A percentile compares a stretch with the other conserved stretches of the same genome.
Evolutionary conservation across 2,888 invertebrate species (phyloP).

Genomic region (Pocota personata): DNA sequence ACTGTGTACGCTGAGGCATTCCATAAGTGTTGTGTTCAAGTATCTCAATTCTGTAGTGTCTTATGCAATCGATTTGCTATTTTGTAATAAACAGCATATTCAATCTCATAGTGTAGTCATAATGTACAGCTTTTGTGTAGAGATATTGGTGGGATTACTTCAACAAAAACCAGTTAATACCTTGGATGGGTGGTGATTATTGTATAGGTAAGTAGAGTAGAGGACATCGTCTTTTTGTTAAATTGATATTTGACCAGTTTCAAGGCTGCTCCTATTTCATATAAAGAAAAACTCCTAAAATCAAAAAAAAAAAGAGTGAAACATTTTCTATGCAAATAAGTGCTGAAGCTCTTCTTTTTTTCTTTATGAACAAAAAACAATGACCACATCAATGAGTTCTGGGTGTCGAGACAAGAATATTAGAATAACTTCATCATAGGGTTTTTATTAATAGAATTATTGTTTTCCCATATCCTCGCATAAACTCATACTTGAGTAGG

Average conservation of each 20-base stretch:
- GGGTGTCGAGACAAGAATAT: neutral
- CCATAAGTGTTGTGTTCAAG: conserved; percentile 2
- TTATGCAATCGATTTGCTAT: conserved; percentile 21
- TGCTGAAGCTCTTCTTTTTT: neutral
- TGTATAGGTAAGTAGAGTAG: no score
- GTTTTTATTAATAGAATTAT: no score
- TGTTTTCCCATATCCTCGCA: no score
- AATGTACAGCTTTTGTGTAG: neutral
- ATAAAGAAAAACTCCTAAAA: no score
- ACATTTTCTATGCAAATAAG: no score
- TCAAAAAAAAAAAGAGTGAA: no score
- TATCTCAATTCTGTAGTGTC: neutral
- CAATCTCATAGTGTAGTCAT: neutral
- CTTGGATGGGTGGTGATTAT: no score
- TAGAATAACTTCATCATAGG: neutral
- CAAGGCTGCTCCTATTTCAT: no score
- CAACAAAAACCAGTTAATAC: neutral
- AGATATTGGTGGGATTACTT: neutral
- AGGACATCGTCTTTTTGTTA: no score
- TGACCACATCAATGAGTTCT: neutral
- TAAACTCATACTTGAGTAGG: no score
- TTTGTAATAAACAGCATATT: conserved; percentile 5
- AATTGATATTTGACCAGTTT: no score
- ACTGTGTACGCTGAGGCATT: neutral
- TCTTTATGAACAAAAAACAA: neutral